Base-by-base conservation (phyloP, 2,113 vertebrate genomes). In the Mungos mungo region DNA sequence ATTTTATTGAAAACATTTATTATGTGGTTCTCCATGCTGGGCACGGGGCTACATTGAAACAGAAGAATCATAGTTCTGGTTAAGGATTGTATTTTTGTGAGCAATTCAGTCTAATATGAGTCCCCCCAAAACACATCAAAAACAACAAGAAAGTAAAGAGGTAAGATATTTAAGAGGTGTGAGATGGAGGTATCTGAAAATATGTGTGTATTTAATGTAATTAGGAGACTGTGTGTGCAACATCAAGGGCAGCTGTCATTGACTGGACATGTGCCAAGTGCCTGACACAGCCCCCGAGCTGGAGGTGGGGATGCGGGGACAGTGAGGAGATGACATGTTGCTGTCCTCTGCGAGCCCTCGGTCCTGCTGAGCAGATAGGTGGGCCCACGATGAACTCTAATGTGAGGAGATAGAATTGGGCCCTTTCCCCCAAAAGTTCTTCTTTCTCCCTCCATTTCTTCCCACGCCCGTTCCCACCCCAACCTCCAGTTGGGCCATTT, bases 271-370 rank as follows among this genome's bases (percentile, higher is more conserved):
- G 33, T 35, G 23, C 50, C 52, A 38, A 66, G 13, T 9, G 12
- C 38, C 4, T 54, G 74, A 41, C 71, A 21, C 1, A 81, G 66
- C 72, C 38, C 33, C 25, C 50, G 60, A 31, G 10, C 71, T 74
- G 41, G 38, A 11, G 60, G 8, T 52, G 82, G 65, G 16, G 47
- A 41, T 7, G 9, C 2, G 4, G n/a, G 63, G 21, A n/a, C 3
- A 0, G n/a, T 66, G 4, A 3, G 5, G 25, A 41, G 8, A 25
- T 72, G 47, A 13, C 21, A 1, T 19, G 33, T 1, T n/a, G 27
- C 66, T 23, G 35, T 33, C 91, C 21, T 57, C 72, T 21, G 7
- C 7, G 8, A 92, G n/a, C 41, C 54, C 19, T 41, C 13, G 8
- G 50, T 23, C 11, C 41, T 80, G 5, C 45, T 41, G 27, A 85